Conservation (phyloP, 2,113 vertebrate genomes). For the Vidua chalybeata region DNA sequence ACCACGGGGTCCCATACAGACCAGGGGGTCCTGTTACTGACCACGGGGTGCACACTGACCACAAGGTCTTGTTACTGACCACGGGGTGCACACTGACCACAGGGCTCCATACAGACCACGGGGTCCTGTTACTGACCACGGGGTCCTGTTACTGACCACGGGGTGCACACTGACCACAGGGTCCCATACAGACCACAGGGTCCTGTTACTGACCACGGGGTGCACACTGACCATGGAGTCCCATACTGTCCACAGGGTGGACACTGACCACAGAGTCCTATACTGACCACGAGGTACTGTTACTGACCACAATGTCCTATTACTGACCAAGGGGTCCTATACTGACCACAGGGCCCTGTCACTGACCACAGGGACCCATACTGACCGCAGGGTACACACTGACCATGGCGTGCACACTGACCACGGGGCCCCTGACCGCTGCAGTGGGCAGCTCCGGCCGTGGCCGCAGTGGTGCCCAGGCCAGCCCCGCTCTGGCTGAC, state of each 20-base stretch:
- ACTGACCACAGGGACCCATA: accelerated
- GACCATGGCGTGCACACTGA: neutral
- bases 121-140: neutral
- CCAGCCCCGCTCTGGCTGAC: accelerated
- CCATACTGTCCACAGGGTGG: neutral
- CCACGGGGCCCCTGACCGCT: accelerated
- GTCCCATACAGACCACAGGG: no score
- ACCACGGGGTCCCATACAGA: neutral
- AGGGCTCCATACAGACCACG: neutral
- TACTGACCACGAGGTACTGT: accelerated
- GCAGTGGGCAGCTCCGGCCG: accelerated
- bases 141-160: neutral
- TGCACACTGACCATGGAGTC: neutral
- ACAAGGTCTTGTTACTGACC: neutral
- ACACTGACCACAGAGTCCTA: neutral
- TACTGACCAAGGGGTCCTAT: neutral
- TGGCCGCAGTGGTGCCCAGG: accelerated
- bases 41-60: neutral
- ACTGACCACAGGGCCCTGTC: neutral
- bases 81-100: neutral
- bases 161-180: no score
- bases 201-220: neutral
- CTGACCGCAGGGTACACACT: neutral
- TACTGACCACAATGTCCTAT: neutral
- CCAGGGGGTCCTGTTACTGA: neutral